Evolutionary conservation across 2,888 invertebrate species (phyloP).

Genomic region (Anodontia alba): DNA sequence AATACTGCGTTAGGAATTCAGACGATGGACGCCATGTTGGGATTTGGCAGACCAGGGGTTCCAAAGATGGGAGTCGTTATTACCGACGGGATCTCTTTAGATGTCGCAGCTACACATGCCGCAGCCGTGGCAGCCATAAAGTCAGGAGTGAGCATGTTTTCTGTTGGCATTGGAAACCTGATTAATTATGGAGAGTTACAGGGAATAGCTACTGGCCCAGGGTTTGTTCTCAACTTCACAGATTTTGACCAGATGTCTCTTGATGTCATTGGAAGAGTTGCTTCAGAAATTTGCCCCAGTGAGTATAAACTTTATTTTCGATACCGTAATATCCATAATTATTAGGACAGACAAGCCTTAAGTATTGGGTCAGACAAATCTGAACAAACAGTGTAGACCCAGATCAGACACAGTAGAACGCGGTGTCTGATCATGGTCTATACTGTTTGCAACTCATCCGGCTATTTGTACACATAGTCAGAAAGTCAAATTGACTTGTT

Average conservation of each 20-base stretch:
- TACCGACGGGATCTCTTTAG: constrained; percentile 56
- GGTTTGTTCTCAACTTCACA: not conserved
- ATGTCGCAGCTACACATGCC: constrained; percentile 33
- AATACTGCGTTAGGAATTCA: constrained; percentile 55
- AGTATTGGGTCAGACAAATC: no score
- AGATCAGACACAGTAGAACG: no score
- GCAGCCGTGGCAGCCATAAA: constrained; percentile 29
- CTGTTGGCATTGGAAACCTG: constrained; percentile 42
- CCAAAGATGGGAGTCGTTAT: constrained; percentile 51
- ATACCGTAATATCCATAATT: no score
- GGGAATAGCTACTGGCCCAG: not conserved
- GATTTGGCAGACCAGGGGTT: constrained; percentile 32
- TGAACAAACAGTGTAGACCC: no score
- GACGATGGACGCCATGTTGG: constrained; percentile 46
- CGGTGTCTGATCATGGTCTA: no score
- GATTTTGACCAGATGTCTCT: not conserved
- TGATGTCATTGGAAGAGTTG: not conserved
- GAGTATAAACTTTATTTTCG: no score
- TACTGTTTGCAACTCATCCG: no score
- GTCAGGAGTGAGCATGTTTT: constrained; percentile 47
- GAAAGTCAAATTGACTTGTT: no score
- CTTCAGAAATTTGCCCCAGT: not conserved
- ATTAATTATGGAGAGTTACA: not conserved
- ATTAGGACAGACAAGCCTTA: no score
- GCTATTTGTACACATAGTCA: no score